A percentile compares a stretch with the other conserved stretches of the same genome.
Evolutionary conservation across 1,140 invertebrate genomes (phyloP).

Genomic region (Euschistus heros): DNA sequence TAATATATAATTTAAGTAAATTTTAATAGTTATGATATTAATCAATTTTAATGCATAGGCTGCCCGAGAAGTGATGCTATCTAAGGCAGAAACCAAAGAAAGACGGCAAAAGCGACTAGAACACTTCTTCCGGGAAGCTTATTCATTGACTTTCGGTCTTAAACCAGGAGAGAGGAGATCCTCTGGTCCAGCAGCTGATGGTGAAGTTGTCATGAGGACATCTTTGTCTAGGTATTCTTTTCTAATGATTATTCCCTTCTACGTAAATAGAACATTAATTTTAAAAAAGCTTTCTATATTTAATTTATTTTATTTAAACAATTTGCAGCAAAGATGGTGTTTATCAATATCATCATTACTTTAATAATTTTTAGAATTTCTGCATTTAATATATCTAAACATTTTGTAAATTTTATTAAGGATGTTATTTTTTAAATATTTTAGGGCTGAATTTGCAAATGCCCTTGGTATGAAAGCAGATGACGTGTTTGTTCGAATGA

Average conservation of each 20-base stretch:
- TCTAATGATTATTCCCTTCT: too few species aligned
- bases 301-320: too few species aligned
- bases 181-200: conserved; percentile 17
- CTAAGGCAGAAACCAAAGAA: conserved; percentile 91
- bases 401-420: too few species aligned
- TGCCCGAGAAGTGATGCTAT: conserved; percentile 74
- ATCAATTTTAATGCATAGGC: conserved; percentile 36
- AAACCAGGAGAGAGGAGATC: conserved; percentile 45
- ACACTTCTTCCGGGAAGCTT: conserved; percentile 97
- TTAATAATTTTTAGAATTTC: too few species aligned
- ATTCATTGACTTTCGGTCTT: conserved; percentile 84
- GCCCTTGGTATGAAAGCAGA: conserved; percentile 93
- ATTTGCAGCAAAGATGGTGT: too few species aligned
- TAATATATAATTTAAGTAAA: background rate
- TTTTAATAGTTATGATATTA: too few species aligned
- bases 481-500: conserved; percentile 95
- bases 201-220: conserved; percentile 79
- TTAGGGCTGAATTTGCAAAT: conserved; percentile 88
- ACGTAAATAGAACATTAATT: too few species aligned
- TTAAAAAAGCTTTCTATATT: too few species aligned
- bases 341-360: too few species aligned
- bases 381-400: too few species aligned
- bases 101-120: conserved; percentile 86
- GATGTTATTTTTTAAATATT: too few species aligned
- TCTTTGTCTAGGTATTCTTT: conserved; percentile 57